A percentile compares a stretch with the other conserved stretches of the same genome.
These are phyloP conservation scores for Tragulus kanchil DNA, from an alignment of 2,113 vertebrate species.

Conservation along the genomic window DNA sequence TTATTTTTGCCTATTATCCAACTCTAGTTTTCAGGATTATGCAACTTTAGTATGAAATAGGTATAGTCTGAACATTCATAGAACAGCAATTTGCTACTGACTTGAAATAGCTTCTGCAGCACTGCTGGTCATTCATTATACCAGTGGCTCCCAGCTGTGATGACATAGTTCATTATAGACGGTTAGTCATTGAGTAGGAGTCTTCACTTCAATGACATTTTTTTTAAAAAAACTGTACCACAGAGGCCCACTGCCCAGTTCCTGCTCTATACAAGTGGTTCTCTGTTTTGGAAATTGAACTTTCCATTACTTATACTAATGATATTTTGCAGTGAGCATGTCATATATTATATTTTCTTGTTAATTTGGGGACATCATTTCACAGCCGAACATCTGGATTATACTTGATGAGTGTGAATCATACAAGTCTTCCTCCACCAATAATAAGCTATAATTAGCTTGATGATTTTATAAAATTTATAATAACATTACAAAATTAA, in stretches of 20 bases:
- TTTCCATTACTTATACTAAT: not conserved
- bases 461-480: constrained; percentile 9
- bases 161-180: not conserved
- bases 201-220: not conserved
- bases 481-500: constrained; percentile 51
- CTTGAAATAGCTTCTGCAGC: not conserved
- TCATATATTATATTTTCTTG: constrained; percentile 52
- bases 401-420: constrained; percentile 64
- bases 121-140: not conserved
- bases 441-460: constrained; percentile 33
- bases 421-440: not conserved
- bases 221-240: not conserved
- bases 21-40: not conserved
- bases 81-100: not conserved
- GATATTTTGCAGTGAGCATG: constrained; percentile 17
- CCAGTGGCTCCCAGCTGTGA: not conserved
- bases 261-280: not conserved
- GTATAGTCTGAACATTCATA: not conserved
- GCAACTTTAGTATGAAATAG: not conserved
- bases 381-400: constrained; percentile 47
- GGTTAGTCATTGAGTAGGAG: not conserved
- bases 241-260: not conserved
- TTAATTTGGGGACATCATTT: constrained; percentile 21
- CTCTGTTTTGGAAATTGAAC: constrained; percentile 12
- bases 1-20: not conserved